Conservation (phyloP, 2,797 vertebrate genomes). For the Alexandromys oeconomus region DNA sequence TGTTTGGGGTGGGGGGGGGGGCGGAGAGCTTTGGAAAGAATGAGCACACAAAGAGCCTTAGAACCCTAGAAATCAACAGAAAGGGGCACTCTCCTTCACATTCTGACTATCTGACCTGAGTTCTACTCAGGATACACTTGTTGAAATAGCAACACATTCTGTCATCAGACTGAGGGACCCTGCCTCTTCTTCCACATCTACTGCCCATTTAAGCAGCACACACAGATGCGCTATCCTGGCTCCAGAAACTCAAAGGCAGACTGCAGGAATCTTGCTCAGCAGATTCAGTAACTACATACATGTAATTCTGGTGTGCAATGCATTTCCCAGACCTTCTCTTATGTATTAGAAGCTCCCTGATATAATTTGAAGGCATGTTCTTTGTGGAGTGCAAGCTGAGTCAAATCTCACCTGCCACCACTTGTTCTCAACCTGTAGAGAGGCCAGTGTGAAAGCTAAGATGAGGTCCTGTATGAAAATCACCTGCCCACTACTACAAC, state of each 20-base stretch:
- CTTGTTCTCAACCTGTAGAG: slow-evolving; percentile 46
- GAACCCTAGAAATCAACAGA: not conserved
- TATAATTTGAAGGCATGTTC: not conserved
- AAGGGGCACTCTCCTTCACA: slow-evolving; percentile 39
- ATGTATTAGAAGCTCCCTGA: slow-evolving; percentile 16
- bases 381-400: slow-evolving; percentile 11
- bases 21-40: not conserved
- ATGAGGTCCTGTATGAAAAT: slow-evolving; percentile 16
- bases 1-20: accelerated
- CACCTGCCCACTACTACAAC: not conserved
- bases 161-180: not conserved
- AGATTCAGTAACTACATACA: slow-evolving; percentile 47
- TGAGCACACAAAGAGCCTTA: not conserved
- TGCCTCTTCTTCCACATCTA: not conserved
- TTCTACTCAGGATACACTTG: not conserved
- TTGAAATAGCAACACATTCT: not conserved
- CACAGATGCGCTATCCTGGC: not conserved
- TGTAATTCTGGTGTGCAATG: not conserved
- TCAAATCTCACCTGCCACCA: slow-evolving; percentile 15
- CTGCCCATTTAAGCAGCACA: not conserved
- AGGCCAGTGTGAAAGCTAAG: not conserved
- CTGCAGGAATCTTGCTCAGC: slow-evolving; percentile 15
- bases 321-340: slow-evolving; percentile 8
- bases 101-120: not conserved
- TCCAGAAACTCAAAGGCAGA: slow-evolving; percentile 11